Evolutionary conservation across 2,113 vertebrate genomes (phyloP).

Genomic region (Acanthochromis polyacanthus): DNA sequence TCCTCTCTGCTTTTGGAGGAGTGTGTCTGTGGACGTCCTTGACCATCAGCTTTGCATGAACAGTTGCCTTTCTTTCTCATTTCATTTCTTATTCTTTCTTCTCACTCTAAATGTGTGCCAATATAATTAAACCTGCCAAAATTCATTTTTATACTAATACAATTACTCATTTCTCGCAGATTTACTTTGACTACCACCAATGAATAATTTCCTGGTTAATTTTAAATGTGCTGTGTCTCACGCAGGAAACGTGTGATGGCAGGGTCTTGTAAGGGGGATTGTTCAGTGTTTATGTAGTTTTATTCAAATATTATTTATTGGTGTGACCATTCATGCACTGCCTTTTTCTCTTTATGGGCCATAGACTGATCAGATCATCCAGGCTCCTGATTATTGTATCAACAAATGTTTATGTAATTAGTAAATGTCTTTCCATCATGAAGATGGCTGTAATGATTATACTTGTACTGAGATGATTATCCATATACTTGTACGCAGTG

Average conservation of each 20-base stretch:
- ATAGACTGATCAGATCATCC: conserved; percentile 31
- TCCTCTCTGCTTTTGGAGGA: conserved; percentile 44
- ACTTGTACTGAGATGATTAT: conserved; percentile 12
- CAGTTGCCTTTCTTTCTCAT: conserved; percentile 37
- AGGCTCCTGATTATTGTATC: conserved; percentile 23
- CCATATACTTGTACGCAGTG: not conserved
- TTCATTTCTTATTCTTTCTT: conserved; percentile 36
- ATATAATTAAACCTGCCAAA: conserved; percentile 58
- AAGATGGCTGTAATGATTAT: conserved; percentile 2
- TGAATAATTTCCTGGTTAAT: conserved; percentile 48
- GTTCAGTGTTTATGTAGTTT: conserved; percentile 22
- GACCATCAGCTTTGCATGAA: conserved; percentile 77
- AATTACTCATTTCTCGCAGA: conserved; percentile 41
- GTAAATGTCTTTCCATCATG: not conserved
- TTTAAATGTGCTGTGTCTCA: conserved; percentile 54
- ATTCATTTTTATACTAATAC: conserved; percentile 57
- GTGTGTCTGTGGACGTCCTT: conserved; percentile 55
- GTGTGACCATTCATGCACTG: conserved; percentile 38
- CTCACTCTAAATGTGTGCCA: conserved; percentile 37
- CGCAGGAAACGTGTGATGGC: conserved; percentile 42
- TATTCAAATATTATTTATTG: conserved; percentile 14
- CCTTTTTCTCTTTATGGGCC: conserved; percentile 36
- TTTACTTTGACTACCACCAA: conserved; percentile 38
- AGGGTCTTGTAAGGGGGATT: conserved; percentile 52
- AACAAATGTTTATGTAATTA: conserved; percentile 10